A percentile compares a stretch with the other conserved stretches of the same genome.
Conservation (phyloP, 2,797 vertebrate species). For the Gymnopithys bicolor region DNA sequence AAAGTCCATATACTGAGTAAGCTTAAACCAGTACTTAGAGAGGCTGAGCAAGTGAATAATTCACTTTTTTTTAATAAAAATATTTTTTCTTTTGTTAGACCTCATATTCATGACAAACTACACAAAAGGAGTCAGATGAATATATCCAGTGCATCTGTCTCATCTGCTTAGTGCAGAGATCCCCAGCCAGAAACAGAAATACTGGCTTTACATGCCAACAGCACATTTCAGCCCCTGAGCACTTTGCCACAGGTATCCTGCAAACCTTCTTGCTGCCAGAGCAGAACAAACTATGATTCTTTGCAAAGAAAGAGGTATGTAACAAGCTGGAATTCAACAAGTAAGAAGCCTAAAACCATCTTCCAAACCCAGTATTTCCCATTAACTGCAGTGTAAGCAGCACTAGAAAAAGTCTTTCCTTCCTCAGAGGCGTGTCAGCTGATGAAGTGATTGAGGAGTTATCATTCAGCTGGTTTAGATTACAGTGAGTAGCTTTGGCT, state of each 20-base stretch:
- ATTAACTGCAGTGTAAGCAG: background rate
- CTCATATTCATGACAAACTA: background rate
- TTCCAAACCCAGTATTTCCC: background rate
- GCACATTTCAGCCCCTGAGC: background rate
- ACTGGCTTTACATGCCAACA: background rate
- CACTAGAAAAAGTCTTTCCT: background rate
- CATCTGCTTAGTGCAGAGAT: background rate
- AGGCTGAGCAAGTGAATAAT: background rate
- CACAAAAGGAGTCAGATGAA: background rate
- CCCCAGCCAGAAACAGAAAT: background rate
- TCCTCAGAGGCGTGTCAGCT: background rate
- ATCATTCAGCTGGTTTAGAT: slow-evolving; percentile 13
- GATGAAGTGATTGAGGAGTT: background rate
- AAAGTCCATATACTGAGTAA: background rate
- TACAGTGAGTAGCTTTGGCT: background rate
- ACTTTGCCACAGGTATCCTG: background rate
- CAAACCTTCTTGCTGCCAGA: background rate
- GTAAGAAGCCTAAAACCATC: background rate
- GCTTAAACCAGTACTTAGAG: background rate
- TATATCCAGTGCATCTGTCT: background rate
- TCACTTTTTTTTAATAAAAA: background rate
- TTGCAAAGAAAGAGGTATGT: background rate
- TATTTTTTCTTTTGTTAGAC: background rate
- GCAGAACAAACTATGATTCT: background rate
- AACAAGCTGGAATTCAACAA: background rate